Conservation (phyloP, 2,797 vertebrate genomes). For the Echiichthys vipera region DNA sequence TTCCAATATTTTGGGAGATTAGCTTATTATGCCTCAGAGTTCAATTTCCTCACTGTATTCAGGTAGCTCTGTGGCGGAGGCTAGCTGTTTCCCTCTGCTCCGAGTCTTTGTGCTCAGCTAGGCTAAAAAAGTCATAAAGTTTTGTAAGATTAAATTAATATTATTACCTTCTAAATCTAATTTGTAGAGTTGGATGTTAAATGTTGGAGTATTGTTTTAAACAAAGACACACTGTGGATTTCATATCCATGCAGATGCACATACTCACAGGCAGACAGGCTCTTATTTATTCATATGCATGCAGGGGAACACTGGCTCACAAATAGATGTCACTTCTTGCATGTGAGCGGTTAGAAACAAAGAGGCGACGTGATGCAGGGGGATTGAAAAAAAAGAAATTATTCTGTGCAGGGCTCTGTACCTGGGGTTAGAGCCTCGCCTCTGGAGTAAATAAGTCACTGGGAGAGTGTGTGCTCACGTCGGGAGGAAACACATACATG, state of each 20-base stretch:
- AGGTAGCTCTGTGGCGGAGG: not conserved
- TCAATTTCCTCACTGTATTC: not conserved
- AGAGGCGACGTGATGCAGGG: conserved; percentile 68
- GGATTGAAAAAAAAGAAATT: conserved; percentile 79
- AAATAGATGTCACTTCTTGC: conserved; percentile 76
- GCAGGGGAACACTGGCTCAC: conserved; percentile 61
- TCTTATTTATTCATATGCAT: conserved; percentile 72
- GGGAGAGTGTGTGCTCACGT: conserved; percentile 69
- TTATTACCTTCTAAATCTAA: conserved; percentile 21
- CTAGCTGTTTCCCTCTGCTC: conserved; percentile 9
- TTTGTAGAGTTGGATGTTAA: not conserved
- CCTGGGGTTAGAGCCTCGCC: conserved; percentile 77
- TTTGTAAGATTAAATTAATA: conserved; percentile 15
- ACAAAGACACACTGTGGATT: conserved; percentile 18
- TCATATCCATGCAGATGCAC: conserved; percentile 37
- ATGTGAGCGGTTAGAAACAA: conserved; percentile 78
- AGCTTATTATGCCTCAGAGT: conserved; percentile 29
- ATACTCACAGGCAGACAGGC: conserved; percentile 22
- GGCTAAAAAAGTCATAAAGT: not conserved
- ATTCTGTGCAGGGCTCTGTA: conserved; percentile 75
- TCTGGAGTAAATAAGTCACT: conserved; percentile 81
- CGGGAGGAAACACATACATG: conserved; percentile 32
- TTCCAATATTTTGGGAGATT: conserved; percentile 31
- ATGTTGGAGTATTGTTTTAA: conserved; percentile 9
- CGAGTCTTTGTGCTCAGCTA: conserved; percentile 10